Evolutionary conservation across 2,797 vertebrate genomes (phyloP), one percentile per base, ranked within the genome.

Genomic region (Brachyalestes nurse): DNA sequence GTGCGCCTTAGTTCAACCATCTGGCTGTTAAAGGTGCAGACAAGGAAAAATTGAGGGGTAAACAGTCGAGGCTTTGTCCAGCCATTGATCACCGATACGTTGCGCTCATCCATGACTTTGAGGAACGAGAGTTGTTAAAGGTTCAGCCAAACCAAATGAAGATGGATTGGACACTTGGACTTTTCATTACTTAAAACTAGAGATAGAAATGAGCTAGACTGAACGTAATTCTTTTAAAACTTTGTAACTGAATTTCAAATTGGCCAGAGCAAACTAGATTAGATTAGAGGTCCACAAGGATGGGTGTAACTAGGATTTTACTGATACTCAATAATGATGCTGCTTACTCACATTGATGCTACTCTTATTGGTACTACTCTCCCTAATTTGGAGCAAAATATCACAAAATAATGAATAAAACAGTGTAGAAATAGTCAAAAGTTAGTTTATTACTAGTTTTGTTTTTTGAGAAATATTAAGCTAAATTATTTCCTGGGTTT

Each of bases 81-180:
- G 53, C 73, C 53, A 83, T 83, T 77, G 82, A 83, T 80, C 82
- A 34, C 61, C 75, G 34, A 80, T 80, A 77, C 78, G 72, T 28
- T 53, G 40, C 28, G 42, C 60, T 72, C 16, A 7, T 75, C n/a
- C 72, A 61, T 62, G 72, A 84, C 83, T 79, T 76, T 82, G 77
- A 79, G 66, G 72, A 76, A 82, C 38, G 45, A 79, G 73, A 73
- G 16, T 23, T 49, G 60, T 80, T 82, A 64, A 82, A 64, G 49
- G 61, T 67, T 49, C 0, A 42, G 72, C 69, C 19, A 23, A 53
- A 8, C 19, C 62, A 78, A 62, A 42, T 61, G 45, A 62, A 79
- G 67, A 79, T 47, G 49, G 25, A 81, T 82, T 53, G 57, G 66
- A 17, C 53, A 58, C 71, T 72, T 72, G 80, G 47, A 69, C 60